These are phyloP conservation scores for Anguilla obscura DNA, from an alignment of 2,797 vertebrate genomes.

Conservation along the genomic window DNA sequence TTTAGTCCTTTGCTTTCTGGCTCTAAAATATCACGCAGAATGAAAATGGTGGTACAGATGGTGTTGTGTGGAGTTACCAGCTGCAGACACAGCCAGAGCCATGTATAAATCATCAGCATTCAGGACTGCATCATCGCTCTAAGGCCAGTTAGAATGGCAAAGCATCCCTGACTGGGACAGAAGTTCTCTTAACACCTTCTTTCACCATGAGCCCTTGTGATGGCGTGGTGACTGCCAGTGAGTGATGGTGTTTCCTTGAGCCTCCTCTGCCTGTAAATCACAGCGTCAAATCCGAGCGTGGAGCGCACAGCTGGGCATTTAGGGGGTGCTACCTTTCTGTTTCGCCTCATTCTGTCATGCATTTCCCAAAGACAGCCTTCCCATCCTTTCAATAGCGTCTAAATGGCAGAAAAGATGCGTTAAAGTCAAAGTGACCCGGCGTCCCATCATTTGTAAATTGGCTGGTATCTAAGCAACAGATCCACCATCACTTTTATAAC, in stretches of 20 bases:
- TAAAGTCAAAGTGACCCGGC: slow-evolving; percentile 8
- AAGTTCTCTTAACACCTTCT: not conserved
- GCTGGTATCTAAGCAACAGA: slow-evolving; percentile 23
- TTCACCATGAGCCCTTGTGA: not conserved
- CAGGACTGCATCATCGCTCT: not conserved
- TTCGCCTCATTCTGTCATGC: not conserved
- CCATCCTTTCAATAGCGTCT: not conserved
- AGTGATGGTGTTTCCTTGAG: not conserved
- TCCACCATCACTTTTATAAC: not conserved
- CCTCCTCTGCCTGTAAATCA: not conserved
- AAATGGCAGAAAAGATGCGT: slow-evolving; percentile 10
- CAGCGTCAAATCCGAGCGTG: not conserved
- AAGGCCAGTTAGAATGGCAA: not conserved
- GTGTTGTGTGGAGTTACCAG: not conserved
- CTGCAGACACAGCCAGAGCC: not conserved
- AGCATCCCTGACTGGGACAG: not conserved
- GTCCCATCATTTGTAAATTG: not conserved
- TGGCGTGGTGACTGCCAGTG: not conserved
- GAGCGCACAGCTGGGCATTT: not conserved
- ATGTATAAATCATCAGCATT: not conserved
- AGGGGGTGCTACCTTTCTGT: not conserved
- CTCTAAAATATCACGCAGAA: not conserved
- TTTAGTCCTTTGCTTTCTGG: not conserved
- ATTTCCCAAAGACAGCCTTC: not conserved
- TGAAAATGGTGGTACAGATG: not conserved